phyloP scores from a whole-genome alignment of 2,888 invertebrate genomes.

The Drosophila quinaria region DNA sequence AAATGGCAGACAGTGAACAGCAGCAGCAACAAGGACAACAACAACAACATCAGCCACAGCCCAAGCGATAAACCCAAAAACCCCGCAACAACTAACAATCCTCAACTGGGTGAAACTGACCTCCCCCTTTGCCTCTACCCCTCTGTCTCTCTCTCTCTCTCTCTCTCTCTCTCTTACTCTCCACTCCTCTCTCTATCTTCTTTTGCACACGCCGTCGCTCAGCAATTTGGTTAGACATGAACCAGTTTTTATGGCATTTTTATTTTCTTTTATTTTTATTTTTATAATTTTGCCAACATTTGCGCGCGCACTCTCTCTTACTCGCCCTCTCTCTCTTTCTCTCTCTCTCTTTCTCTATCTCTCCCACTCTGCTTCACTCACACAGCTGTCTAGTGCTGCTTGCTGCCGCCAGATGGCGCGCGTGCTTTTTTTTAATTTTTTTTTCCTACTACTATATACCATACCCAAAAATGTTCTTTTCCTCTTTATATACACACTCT shows the following conservation, averaged over 20 bases:
- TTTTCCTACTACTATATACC: conserved; percentile 19
- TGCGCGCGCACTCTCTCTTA: conserved; percentile 20
- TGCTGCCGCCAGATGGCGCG: conserved; percentile 67
- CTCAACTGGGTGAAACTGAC: conserved; percentile 19
- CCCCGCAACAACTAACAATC: conserved; percentile 34
- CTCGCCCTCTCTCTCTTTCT: conserved; percentile 2
- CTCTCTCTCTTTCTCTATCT: conserved; percentile 4
- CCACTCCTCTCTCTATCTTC: too few relatives aligned
- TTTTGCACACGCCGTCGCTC: conserved; percentile 7
- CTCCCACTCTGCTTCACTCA: conserved; percentile 4
- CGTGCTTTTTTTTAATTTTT: conserved; percentile 40
- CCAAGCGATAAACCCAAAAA: conserved; percentile 43
- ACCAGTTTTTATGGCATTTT: conserved; percentile 62
- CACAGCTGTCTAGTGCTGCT: conserved; percentile 36
- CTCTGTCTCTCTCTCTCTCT: neutral
- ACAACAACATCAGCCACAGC: conserved; percentile 36
- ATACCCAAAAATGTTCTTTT: conserved; percentile 49
- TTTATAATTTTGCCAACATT: conserved; percentile 40
- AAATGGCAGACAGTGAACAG: conserved; percentile 54
- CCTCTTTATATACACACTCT: conserved; percentile 17
- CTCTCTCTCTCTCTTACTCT: neutral
- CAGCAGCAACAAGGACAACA: conserved; percentile 35
- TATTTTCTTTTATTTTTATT: conserved; percentile 46
- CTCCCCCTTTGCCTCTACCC: neutral
- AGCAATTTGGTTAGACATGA: conserved; percentile 71